Base-by-base conservation (phyloP, 2,888 invertebrate species). In the Phalera bucephala region DNA sequence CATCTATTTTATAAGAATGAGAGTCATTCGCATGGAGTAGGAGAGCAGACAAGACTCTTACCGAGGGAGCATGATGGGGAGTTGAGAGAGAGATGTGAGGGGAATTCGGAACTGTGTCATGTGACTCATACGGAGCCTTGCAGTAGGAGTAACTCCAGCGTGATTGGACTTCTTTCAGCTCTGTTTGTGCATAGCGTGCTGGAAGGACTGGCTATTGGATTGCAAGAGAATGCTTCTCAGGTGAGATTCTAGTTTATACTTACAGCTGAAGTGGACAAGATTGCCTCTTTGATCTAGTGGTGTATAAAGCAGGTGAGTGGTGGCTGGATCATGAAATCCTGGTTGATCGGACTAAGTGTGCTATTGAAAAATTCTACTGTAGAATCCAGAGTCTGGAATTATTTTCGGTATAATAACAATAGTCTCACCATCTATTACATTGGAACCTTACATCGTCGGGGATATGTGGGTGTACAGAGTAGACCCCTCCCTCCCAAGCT, bases 121-220 rank as follows among this genome's bases (percentile, higher is more conserved):
- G 93, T 93, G 0, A 92, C 90, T 34, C 93, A 94, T 52, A 88
- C 91, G 1, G 93, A 93, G 49, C 94, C 94, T 0, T 94, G 94
- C 45, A 86, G 83, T 8, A 90, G 90, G 49, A 91, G 91, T 25
- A 91, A 92, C 19, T 92, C 93, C 0, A 92, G 93, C 0, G 91
- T 92, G 5, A 64, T 94, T 7, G 95, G 95, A 0, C 77, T 95
- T 31, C 81, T 96, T 11, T 84, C 93, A 15, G 96, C 96, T 0
- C 74, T 96, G 33, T 94, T 95, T 0, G 91, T 95, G 42, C 96
- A 96, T 61, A 93, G 96, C 10, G 76, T 95, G 8, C 81, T 96
- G 45, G 96, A 96, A 71, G 96, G 96, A 1, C 71, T 96, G 33
- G 95, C 96, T 0, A 94, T 96, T 58, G 96, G 96, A 0, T 80